Conservation (phyloP, 2,797 vertebrate genomes). For the Melanotaenia boesemani region DNA sequence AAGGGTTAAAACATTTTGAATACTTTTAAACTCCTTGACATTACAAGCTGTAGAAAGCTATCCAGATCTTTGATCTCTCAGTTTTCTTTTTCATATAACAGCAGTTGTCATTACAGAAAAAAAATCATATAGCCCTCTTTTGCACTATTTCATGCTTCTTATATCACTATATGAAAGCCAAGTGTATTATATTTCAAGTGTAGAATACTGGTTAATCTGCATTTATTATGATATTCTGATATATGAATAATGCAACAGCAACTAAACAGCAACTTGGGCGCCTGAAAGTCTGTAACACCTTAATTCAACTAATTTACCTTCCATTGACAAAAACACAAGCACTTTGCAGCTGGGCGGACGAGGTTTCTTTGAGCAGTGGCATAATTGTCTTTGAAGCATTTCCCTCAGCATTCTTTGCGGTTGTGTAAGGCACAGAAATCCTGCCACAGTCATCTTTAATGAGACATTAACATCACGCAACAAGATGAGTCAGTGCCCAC, state of each 20-base stretch:
- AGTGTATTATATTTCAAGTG: neutral
- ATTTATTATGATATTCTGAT: neutral
- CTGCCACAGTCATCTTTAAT: conserved; percentile 77
- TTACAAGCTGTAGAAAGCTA: neutral
- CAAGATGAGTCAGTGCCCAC: conserved; percentile 50
- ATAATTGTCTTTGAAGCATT: conserved; percentile 75
- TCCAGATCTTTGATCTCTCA: neutral
- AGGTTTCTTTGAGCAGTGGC: conserved; percentile 59
- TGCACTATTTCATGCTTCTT: neutral
- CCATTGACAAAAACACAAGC: conserved; percentile 53
- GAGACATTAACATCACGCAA: conserved; percentile 73
- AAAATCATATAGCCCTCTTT: neutral
- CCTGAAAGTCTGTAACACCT: conserved; percentile 46
- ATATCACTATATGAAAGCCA: neutral
- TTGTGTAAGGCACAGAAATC: conserved; percentile 74
- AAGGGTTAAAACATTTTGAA: neutral
- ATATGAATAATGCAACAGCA: neutral
- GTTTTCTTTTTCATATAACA: neutral
- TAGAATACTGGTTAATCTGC: neutral
- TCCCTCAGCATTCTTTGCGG: conserved; percentile 82
- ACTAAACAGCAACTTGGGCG: conserved; percentile 22
- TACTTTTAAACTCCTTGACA: neutral
- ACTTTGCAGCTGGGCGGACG: conserved; percentile 64
- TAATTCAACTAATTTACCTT: conserved; percentile 52
- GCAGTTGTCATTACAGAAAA: neutral